Conservation (phyloP, 1,140 invertebrate species). For the Papilio xuthus region DNA sequence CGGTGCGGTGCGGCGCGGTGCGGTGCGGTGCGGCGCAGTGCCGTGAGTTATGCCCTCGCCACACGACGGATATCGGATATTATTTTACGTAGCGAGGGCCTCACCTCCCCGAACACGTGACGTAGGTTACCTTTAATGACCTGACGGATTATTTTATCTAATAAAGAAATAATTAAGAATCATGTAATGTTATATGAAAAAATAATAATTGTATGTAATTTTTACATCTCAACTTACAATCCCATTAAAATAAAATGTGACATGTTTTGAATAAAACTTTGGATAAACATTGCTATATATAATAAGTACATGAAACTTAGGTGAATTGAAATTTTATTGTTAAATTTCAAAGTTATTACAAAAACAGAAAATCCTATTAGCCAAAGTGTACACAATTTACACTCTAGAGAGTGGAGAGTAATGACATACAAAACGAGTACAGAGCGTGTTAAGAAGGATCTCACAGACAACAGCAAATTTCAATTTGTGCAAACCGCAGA, state of each 20-base stretch:
- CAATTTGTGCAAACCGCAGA: constrained; percentile 71
- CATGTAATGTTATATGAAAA: neutral
- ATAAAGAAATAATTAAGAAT: constrained; percentile 21
- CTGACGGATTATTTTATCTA: constrained; percentile 36
- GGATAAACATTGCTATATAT: no score
- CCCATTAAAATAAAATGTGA: no score
- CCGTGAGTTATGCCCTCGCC: constrained; percentile 23
- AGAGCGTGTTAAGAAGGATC: constrained; percentile 46
- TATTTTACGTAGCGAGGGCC: constrained; percentile 19
- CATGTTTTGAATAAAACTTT: no score
- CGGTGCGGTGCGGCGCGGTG: neutral
- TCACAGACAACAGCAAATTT: constrained; percentile 63
- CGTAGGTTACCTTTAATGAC: constrained; percentile 33
- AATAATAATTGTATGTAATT: neutral
- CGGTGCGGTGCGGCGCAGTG: neutral
- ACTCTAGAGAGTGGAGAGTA: constrained; percentile 12
- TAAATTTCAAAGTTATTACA: neutral
- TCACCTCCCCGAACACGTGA: constrained; percentile 32
- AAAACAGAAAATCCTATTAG: constrained; percentile 2
- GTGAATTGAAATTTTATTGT: neutral
- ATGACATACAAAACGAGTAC: constrained; percentile 24
- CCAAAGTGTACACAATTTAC: constrained; percentile 3
- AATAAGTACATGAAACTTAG: neutral
- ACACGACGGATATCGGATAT: constrained; percentile 36
- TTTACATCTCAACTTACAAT: no score